A percentile compares a stretch with the other conserved stretches of the same genome.
phyloP scores from a whole-genome alignment of 2,888 invertebrate genomes.

The Scaptomyza flava region DNA sequence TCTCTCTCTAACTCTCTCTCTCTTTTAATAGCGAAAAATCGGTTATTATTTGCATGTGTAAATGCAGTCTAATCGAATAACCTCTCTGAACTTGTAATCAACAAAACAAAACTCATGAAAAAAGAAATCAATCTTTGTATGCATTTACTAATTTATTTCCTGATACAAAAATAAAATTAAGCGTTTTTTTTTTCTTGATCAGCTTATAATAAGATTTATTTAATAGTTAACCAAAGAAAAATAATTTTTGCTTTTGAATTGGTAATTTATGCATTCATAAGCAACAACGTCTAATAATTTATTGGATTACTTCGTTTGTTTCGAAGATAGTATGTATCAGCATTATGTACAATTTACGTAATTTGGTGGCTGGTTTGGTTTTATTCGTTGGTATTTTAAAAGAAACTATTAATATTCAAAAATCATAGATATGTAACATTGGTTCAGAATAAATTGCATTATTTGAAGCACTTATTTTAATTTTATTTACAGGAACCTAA shows the following conservation, averaged over 20 bases:
- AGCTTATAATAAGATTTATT: slow-evolving; percentile 1
- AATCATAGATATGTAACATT: too few species aligned
- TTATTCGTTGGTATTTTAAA: too few species aligned
- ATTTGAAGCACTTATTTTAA: too few species aligned
- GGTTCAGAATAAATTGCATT: too few species aligned
- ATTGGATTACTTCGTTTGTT: too few species aligned
- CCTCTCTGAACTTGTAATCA: slow-evolving; percentile 67
- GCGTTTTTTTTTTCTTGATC: neutral
- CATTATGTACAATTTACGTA: too few species aligned
- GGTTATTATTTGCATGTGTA: slow-evolving; percentile 42
- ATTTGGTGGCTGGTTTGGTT: too few species aligned
- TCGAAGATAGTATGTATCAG: too few species aligned
- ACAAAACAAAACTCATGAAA: slow-evolving; percentile 47
- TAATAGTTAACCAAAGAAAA: slow-evolving; percentile 1
- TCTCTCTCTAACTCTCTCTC: slow-evolving; percentile 8
- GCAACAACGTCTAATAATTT: too few species aligned
- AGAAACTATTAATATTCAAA: too few species aligned
- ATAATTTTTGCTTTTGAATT: neutral
- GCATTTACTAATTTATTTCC: slow-evolving; percentile 42
- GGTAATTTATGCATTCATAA: too few species aligned
- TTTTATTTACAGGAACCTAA: too few species aligned
- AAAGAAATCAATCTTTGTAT: slow-evolving; percentile 21
- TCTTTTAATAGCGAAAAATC: slow-evolving; percentile 16
- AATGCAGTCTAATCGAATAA: slow-evolving; percentile 61
- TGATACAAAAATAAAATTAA: neutral